Percentiles rank a stretch among this genome's conserved stretches.
Evolutionary conservation across 2,113 vertebrate species (phyloP).

Genomic region (Amia ocellicauda): DNA sequence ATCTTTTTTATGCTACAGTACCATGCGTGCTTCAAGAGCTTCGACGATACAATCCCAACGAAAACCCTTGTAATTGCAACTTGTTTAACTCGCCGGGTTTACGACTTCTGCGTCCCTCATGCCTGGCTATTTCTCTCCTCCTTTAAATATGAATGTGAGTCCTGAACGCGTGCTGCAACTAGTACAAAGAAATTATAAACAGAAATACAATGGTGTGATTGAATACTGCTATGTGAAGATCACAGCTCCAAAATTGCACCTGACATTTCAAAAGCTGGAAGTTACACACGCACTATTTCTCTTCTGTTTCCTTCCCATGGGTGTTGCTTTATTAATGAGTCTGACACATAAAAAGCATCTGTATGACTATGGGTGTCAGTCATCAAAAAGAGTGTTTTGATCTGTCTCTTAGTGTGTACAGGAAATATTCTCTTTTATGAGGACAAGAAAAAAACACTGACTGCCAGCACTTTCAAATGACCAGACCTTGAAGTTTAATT

Average conservation of each 20-base stretch:
- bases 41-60: neutral
- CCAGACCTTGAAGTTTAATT: constrained; percentile 87
- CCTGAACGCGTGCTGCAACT: neutral
- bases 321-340: constrained; percentile 98
- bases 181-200: constrained; percentile 53
- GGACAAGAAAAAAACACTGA: constrained; percentile 85
- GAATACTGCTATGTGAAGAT: constrained; percentile 85
- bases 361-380: constrained; percentile 93
- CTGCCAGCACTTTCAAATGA: constrained; percentile 87
- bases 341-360: constrained; percentile 96
- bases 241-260: constrained; percentile 90
- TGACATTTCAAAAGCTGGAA: constrained; percentile 93
- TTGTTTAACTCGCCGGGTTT: neutral
- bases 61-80: neutral
- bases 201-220: constrained; percentile 54
- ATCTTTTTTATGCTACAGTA: neutral
- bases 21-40: neutral
- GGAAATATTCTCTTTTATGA: constrained; percentile 95
- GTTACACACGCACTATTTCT: constrained; percentile 72
- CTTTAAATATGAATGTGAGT: constrained; percentile 3
- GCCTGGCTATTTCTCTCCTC: neutral
- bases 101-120: neutral
- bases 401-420: constrained; percentile 91
- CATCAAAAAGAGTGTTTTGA: constrained; percentile 92
- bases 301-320: constrained; percentile 75